Percentiles rank a stretch among this genome's conserved stretches.
Evolutionary conservation across 2,113 vertebrate genomes (phyloP).

Genomic region (Gymnorhina tibicen): DNA sequence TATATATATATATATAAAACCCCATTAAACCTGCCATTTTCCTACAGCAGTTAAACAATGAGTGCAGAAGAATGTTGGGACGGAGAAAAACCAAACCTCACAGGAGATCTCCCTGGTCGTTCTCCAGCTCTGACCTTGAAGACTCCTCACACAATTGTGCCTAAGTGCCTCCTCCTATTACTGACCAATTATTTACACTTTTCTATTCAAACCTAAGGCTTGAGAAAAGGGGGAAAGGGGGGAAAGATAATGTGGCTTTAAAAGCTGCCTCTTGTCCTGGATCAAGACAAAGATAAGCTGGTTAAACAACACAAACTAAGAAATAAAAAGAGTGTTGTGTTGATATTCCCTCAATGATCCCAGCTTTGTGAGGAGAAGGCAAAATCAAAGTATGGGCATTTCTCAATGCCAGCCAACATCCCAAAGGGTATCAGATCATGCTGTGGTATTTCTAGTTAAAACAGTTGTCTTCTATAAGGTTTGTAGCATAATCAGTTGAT

Average conservation of each 20-base stretch:
- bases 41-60: background rate
- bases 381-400: background rate
- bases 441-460: background rate
- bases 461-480: background rate
- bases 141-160: background rate
- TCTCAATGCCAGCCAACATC: background rate
- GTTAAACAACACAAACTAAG: background rate
- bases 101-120: background rate
- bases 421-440: background rate
- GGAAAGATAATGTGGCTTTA: background rate
- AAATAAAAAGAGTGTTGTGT: background rate
- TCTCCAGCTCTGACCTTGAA: constrained; percentile 9
- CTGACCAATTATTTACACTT: background rate
- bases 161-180: background rate
- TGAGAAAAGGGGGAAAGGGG: background rate
- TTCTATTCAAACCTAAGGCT: background rate
- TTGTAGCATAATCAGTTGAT: background rate
- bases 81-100: background rate
- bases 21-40: background rate
- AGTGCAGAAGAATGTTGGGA: background rate
- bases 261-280: background rate
- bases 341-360: background rate
- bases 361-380: background rate
- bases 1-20: background rate
- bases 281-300: background rate